These are phyloP conservation scores for Anas georgica DNA, from an alignment of 2,797 vertebrate species.

Conservation along the genomic window DNA sequence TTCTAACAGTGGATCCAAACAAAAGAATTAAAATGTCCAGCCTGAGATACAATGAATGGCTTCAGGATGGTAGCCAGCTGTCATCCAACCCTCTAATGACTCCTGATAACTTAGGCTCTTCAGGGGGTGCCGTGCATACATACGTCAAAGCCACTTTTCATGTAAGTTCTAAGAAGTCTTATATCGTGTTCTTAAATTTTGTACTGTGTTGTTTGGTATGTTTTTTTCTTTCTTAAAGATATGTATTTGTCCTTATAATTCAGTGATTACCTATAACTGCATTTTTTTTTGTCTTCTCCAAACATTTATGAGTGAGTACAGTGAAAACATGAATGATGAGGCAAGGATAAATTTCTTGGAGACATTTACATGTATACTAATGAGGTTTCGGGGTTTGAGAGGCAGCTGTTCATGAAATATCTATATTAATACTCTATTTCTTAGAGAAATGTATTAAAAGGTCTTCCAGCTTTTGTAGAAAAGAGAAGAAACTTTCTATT, in stretches of 20 bases:
- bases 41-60: slow-evolving; percentile 94
- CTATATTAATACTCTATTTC: neutral
- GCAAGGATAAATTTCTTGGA: neutral
- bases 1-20: slow-evolving; percentile 97
- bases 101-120: slow-evolving; percentile 94
- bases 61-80: slow-evolving; percentile 97
- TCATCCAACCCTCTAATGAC: slow-evolving; percentile 99
- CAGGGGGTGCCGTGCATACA: slow-evolving; percentile 91
- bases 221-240: neutral
- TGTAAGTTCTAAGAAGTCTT: slow-evolving; percentile 78
- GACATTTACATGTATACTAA: neutral
- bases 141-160: slow-evolving; percentile 98
- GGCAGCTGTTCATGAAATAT: neutral
- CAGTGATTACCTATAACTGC: neutral
- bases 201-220: neutral
- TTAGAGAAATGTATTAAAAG: neutral
- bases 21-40: slow-evolving; percentile 99
- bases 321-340: neutral
- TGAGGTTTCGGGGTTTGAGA: neutral
- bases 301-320: neutral
- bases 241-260: neutral
- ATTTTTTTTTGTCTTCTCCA: neutral
- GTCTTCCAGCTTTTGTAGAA: neutral
- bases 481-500: neutral
- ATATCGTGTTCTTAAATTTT: neutral